phyloP scores from a whole-genome alignment of 2,888 invertebrate genomes.

The Onthophagus sagittarius region DNA sequence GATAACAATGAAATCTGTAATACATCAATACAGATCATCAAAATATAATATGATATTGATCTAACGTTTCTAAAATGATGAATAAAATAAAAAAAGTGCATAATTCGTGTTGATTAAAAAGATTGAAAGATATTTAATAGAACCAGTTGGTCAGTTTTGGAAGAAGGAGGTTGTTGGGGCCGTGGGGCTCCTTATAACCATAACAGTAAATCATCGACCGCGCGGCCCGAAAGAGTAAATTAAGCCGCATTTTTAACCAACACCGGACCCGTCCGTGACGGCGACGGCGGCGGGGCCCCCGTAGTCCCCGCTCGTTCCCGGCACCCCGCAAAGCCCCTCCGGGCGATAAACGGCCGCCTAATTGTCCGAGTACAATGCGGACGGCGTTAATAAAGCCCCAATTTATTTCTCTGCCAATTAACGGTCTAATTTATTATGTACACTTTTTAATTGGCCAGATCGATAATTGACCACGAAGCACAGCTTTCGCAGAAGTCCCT shows the following conservation, averaged over 20 bases:
- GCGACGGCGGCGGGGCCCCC: background rate
- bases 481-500: background rate
- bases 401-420: constrained; percentile 45
- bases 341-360: background rate
- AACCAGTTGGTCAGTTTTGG: constrained; percentile 37
- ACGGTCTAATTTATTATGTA: constrained; percentile 32
- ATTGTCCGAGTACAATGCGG: background rate
- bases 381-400: constrained; percentile 41
- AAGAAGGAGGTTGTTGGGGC: no score
- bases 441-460: constrained; percentile 5
- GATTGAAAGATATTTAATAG: constrained; percentile 39
- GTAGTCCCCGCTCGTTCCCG: background rate
- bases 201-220: background rate
- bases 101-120: no score
- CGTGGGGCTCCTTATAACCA: background rate
- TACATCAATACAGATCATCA: no score
- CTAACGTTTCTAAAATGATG: no score
- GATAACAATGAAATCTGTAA: no score
- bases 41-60: no score
- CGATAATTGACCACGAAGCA: background rate
- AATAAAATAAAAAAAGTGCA: no score
- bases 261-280: background rate
- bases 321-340: background rate
- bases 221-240: background rate
- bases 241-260: background rate